Evolutionary conservation across 2,113 vertebrate species (phyloP).

Genomic region (Calypte anna): DNA sequence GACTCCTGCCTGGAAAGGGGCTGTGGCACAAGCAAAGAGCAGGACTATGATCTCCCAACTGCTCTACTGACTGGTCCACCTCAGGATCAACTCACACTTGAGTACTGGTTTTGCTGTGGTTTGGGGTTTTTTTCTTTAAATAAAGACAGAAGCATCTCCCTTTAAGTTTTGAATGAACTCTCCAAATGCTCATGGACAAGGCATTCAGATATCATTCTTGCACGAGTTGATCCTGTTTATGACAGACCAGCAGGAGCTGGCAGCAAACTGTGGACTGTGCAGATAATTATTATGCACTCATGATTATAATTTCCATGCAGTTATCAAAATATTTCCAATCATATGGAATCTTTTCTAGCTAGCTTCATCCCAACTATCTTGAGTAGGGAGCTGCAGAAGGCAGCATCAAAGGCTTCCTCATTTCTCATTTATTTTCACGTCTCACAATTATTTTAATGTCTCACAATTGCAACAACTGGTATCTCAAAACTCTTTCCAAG

Average conservation of each 20-base stretch:
- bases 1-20: rapidly evolving
- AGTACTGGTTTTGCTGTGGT: not conserved
- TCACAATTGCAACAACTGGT: not conserved
- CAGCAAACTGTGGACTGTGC: not conserved
- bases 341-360: constrained; percentile 4
- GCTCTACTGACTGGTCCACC: not conserved
- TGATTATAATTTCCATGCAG: not conserved
- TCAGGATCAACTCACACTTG: not conserved
- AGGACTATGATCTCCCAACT: not conserved
- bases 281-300: not conserved
- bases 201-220: not conserved
- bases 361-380: not conserved
- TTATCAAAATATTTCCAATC: constrained; percentile 50
- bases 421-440: constrained; percentile 19
- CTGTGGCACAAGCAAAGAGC: not conserved
- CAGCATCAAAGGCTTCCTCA: constrained; percentile 42
- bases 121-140: not conserved
- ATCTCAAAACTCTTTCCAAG: constrained; percentile 8
- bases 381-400: constrained; percentile 6
- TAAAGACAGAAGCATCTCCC: not conserved
- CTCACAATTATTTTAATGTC: not conserved
- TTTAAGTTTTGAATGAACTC: not conserved
- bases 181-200: not conserved
- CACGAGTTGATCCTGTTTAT: not conserved
- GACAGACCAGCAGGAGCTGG: constrained; percentile 3